Evolutionary conservation across 2,797 vertebrate genomes (phyloP).

Genomic region (Vireo griseus): DNA sequence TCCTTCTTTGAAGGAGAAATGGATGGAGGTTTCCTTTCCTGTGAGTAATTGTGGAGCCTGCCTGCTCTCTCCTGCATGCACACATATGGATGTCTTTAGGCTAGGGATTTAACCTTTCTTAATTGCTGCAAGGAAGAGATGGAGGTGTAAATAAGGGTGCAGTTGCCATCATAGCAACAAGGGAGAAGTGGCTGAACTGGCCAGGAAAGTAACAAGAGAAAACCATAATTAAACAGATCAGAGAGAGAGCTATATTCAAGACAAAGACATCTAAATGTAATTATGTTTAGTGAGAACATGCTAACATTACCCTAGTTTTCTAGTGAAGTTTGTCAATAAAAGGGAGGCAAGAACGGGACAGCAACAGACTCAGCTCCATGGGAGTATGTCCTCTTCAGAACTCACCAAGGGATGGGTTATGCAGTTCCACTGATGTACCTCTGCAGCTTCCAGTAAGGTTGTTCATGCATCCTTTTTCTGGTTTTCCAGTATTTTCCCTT

Average conservation of each 20-base stretch:
- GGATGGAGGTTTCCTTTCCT: neutral
- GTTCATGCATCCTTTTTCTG: neutral
- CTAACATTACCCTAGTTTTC: neutral
- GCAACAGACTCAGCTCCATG: rapidly evolving
- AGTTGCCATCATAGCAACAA: neutral
- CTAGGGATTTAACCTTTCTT: neutral
- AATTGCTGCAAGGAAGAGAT: neutral
- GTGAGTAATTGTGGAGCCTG: neutral
- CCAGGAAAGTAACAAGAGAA: neutral
- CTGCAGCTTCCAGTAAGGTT: neutral
- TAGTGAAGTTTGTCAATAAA: neutral
- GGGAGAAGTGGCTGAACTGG: neutral
- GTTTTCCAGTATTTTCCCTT: neutral
- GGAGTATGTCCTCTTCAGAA: neutral
- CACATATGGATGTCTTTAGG: neutral
- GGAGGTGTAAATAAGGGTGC: neutral
- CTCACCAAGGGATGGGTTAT: neutral
- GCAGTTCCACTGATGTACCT: neutral
- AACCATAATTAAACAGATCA: neutral
- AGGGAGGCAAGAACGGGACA: neutral
- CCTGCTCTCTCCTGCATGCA: neutral
- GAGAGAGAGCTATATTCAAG: neutral
- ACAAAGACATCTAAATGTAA: neutral
- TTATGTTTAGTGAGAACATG: neutral
- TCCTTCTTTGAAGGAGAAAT: neutral